These are phyloP conservation scores for Bufotes viridis DNA, from an alignment of 2,797 vertebrate genomes.

Conservation along the genomic window DNA sequence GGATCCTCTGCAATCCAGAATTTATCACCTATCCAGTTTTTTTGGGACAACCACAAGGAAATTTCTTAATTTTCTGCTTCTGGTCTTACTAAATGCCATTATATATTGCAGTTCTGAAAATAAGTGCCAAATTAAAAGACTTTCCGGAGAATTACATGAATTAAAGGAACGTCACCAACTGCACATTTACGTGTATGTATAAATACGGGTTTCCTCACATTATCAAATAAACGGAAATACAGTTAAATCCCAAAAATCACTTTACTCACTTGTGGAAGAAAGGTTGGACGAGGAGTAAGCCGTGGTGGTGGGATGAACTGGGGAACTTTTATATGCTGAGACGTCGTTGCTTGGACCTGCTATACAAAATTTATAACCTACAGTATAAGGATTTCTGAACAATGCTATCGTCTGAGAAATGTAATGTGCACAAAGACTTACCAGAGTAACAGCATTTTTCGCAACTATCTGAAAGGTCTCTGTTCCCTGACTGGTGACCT, in stretches of 20 bases:
- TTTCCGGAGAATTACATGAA: no score
- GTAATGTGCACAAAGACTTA: constrained; percentile 68
- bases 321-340: constrained; percentile 99
- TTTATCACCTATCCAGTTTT: no score
- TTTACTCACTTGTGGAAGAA: constrained; percentile 94
- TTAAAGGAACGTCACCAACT: no score
- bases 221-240: no score
- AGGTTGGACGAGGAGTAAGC: constrained; percentile 97
- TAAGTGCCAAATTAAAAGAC: no score
- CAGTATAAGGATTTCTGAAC: neutral
- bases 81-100: no score
- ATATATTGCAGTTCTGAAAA: no score
- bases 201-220: no score
- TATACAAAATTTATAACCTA: constrained; percentile 57
- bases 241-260: neutral
- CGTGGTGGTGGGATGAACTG: constrained; percentile 99
- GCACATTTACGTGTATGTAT: no score
- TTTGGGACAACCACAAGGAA: no score
- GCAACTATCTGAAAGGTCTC: constrained; percentile 91
- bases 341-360: constrained; percentile 95
- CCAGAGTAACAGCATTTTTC: constrained; percentile 86
- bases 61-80: no score
- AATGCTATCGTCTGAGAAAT: neutral
- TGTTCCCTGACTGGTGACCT: constrained; percentile 86
- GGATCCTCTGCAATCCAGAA: no score